Percentiles rank a stretch among this genome's conserved stretches.
Evolutionary conservation across 2,113 vertebrate species (phyloP).

Genomic region (Dipodomys ordii): DNA sequence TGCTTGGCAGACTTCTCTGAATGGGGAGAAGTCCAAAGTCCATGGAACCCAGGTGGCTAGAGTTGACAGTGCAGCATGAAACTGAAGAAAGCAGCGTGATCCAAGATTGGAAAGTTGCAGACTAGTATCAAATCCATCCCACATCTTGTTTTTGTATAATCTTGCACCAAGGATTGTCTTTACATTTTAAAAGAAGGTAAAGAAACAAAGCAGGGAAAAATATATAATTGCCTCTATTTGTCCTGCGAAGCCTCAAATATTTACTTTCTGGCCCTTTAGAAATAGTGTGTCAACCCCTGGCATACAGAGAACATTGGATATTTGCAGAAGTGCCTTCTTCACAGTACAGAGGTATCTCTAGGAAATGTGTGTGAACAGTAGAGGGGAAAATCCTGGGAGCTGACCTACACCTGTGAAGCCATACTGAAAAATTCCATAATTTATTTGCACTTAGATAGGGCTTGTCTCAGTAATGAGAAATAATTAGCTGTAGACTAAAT

Average conservation of each 20-base stretch:
- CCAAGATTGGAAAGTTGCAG: neutral
- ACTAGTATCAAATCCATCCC: neutral
- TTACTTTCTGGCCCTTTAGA: neutral
- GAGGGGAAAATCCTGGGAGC: neutral
- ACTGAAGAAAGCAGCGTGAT: neutral
- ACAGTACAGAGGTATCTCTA: neutral
- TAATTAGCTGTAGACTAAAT: neutral
- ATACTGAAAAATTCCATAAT: neutral
- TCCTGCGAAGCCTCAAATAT: neutral
- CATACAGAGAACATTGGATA: neutral
- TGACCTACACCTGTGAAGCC: neutral
- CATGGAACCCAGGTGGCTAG: neutral
- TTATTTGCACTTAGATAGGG: neutral
- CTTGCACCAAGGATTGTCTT: neutral
- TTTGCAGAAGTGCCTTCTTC: neutral
- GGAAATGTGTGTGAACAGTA: neutral
- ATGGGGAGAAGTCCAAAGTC: neutral
- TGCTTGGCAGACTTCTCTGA: neutral
- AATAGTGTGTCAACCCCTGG: neutral
- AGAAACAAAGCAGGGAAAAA: neutral
- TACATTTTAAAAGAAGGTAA: neutral
- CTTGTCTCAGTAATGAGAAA: neutral
- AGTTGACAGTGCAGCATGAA: neutral
- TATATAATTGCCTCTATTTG: neutral
- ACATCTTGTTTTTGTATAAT: neutral